These are phyloP conservation scores for Liodrosophila aerea DNA, from an alignment of 2,888 invertebrate genomes.

Conservation along the genomic window DNA sequence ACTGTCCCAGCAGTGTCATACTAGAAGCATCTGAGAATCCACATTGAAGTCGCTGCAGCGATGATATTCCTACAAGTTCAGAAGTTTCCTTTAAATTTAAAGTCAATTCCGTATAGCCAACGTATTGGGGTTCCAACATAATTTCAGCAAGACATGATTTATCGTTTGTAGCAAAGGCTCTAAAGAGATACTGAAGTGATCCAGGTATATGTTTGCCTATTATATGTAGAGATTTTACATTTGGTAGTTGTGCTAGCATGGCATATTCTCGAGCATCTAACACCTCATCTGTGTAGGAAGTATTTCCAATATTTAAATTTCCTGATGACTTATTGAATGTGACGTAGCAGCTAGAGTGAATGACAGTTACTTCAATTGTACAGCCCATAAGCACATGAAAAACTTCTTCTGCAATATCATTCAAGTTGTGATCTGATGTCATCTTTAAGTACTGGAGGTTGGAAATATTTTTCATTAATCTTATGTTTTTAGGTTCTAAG, in stretches of 20 bases:
- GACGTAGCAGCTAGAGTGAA: not conserved
- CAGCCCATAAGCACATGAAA: not conserved
- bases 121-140: not conserved
- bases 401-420: not conserved
- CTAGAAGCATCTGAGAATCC: not conserved
- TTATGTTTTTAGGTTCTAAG: not conserved
- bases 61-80: not conserved
- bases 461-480: not conserved
- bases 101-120: no score
- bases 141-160: not conserved
- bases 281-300: not conserved
- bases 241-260: not conserved
- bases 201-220: not conserved
- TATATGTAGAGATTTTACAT: slow-evolving; percentile 1
- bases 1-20: not conserved
- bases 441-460: not conserved
- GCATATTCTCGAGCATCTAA: slow-evolving; percentile 2
- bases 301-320: not conserved
- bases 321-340: not conserved
- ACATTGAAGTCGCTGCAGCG: not conserved
- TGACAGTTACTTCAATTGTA: not conserved
- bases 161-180: not conserved
- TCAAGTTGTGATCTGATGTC: not conserved
- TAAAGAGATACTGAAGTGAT: slow-evolving; percentile 1
- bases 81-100: not conserved